Conservation (phyloP, 2,113 vertebrate genomes). For the Macroglossus sobrinus region DNA sequence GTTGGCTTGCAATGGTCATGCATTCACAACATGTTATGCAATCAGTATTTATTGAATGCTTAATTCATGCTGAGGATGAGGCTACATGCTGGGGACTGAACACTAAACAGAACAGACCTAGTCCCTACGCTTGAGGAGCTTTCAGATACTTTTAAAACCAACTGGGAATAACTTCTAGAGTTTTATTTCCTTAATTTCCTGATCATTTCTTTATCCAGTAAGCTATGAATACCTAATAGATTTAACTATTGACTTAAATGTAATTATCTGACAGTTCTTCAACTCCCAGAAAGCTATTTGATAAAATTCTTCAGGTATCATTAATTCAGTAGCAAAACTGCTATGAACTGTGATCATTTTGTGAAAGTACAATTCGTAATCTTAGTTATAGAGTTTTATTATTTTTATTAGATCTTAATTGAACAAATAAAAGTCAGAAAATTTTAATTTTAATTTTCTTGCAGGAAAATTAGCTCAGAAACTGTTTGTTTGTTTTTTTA, state of each 20-base stretch:
- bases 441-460: neutral
- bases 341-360: neutral
- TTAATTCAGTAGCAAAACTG: neutral
- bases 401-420: neutral
- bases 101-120: neutral
- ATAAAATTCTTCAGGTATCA: neutral
- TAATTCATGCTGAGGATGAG: neutral
- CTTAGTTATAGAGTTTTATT: neutral
- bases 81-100: neutral
- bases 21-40: neutral
- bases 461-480: slow-evolving; percentile 33
- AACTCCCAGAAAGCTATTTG: neutral
- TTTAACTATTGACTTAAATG: neutral
- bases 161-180: neutral
- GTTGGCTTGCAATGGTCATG: neutral
- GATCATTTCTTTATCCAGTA: neutral
- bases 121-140: too few species aligned
- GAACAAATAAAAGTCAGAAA: slow-evolving; percentile 28
- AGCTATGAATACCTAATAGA: neutral
- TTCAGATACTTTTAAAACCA: neutral
- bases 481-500: neutral
- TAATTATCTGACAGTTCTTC: neutral
- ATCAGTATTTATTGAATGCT: neutral
- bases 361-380: neutral
- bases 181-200: neutral